Evolutionary conservation across 2,888 invertebrate genomes (phyloP).

Genomic region (Elmis aenea): DNA sequence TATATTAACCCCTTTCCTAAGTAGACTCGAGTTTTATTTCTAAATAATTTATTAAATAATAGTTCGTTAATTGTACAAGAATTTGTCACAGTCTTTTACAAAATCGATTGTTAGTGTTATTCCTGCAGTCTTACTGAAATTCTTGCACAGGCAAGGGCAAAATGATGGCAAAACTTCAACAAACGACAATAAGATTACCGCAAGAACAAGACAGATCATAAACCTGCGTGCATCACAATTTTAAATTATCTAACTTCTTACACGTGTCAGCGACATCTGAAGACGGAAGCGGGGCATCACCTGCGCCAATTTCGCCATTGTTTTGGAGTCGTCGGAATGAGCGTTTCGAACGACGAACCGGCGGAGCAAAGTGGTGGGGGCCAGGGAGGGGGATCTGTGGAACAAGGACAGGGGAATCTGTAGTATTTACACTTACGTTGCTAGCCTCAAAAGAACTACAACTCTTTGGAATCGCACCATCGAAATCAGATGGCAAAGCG

Average conservation of each 20-base stretch:
- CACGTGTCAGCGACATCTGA: slow-evolving; percentile 32
- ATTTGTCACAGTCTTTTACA: slow-evolving; percentile 29
- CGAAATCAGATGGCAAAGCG: background rate
- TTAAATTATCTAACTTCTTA: slow-evolving; percentile 42
- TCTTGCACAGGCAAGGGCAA: too few relatives aligned
- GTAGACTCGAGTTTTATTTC: slow-evolving; percentile 7
- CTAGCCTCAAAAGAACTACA: background rate
- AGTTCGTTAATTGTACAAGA: slow-evolving; percentile 25
- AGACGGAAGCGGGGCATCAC: slow-evolving; percentile 40
- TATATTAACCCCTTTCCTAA: slow-evolving; percentile 16
- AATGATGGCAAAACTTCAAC: too few relatives aligned
- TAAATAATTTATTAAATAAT: slow-evolving; percentile 20
- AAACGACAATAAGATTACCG: slow-evolving; percentile 6
- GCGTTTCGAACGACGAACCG: slow-evolving; percentile 24
- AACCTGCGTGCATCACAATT: slow-evolving; percentile 38
- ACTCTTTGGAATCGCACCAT: too few relatives aligned
- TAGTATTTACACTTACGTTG: background rate
- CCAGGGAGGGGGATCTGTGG: slow-evolving; percentile 12
- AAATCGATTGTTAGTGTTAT: slow-evolving; percentile 9
- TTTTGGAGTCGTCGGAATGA: slow-evolving; percentile 15
- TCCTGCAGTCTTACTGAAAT: slow-evolving; percentile 6
- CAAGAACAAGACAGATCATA: slow-evolving; percentile 12
- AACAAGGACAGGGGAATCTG: slow-evolving; percentile 1
- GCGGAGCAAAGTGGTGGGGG: slow-evolving; percentile 29
- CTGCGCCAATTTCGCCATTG: slow-evolving; percentile 42